These are phyloP conservation scores for Scolopax mira DNA, from an alignment of 2,113 vertebrate species.

Conservation along the genomic window DNA sequence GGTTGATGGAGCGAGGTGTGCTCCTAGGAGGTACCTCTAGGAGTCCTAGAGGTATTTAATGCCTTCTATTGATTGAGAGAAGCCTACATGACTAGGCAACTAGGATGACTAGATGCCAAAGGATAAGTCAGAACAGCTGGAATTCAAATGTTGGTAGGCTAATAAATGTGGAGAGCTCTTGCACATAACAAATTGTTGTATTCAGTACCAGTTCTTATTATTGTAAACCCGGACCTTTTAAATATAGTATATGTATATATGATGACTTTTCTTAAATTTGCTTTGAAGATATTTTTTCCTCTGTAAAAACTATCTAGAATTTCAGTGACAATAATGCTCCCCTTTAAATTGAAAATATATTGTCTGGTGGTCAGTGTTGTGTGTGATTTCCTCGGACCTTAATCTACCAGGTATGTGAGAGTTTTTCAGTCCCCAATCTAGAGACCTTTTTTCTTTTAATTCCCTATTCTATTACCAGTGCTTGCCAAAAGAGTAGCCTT, in stretches of 20 bases:
- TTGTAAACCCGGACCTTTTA: background rate
- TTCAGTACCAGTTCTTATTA: background rate
- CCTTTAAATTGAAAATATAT: background rate
- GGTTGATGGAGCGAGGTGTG: background rate
- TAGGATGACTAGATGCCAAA: background rate
- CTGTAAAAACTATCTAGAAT: background rate
- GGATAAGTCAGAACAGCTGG: background rate
- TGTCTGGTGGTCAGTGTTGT: fast-evolving
- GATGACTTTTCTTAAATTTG: background rate
- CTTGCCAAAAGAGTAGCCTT: background rate
- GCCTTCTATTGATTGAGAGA: background rate
- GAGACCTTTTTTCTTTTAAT: background rate
- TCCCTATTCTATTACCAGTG: background rate
- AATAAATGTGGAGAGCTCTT: background rate
- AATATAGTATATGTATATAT: background rate
- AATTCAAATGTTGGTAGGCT: background rate
- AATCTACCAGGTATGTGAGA: background rate
- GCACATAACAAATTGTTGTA: background rate
- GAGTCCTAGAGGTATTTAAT: background rate
- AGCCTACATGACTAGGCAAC: background rate
- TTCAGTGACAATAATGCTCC: background rate
- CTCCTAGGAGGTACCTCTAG: too few relatives aligned
- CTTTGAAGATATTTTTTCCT: background rate
- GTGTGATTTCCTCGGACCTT: background rate
- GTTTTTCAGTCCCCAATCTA: background rate